These are phyloP conservation scores for Aphaenogaster rudis DNA, from an alignment of 1,140 invertebrate species.

Conservation along the genomic window DNA sequence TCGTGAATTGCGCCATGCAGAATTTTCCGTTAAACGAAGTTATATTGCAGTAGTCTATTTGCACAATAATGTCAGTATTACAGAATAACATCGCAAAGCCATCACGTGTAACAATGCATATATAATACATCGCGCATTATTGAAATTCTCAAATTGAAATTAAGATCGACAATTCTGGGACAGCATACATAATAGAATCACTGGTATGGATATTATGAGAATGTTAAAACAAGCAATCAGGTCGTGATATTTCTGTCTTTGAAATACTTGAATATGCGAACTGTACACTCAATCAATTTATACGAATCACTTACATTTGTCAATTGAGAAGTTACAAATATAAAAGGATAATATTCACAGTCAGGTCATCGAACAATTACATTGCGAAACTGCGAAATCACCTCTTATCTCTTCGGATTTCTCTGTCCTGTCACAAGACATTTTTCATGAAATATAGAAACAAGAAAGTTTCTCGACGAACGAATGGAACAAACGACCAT, in stretches of 20 bases:
- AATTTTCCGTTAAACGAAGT: neutral
- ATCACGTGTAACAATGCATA: no score
- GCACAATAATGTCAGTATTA: neutral
- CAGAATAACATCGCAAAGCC: neutral
- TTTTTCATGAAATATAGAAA: constrained; percentile 8
- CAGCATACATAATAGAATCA: constrained; percentile 3
- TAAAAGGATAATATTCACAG: neutral
- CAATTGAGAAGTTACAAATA: neutral
- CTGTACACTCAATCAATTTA: neutral
- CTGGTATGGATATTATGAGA: constrained; percentile 4
- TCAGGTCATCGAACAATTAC: constrained; percentile 11
- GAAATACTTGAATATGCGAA: neutral
- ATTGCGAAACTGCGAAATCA: neutral
- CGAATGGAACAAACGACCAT: constrained; percentile 6
- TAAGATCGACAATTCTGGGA: constrained; percentile 39
- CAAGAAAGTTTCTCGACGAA: constrained; percentile 12
- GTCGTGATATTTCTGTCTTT: constrained; percentile 14
- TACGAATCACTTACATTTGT: neutral
- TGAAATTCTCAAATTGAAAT: constrained; percentile 1
- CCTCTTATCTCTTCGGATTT: neutral
- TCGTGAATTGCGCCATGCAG: neutral
- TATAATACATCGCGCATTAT: constrained; percentile 9
- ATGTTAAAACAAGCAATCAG: constrained; percentile 16
- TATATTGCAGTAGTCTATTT: neutral
- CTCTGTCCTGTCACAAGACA: neutral